Percentiles rank a stretch among this genome's conserved stretches.
These are phyloP conservation scores for Pseudochaenichthys georgianus DNA, from an alignment of 2,797 vertebrate species.

Conservation along the genomic window DNA sequence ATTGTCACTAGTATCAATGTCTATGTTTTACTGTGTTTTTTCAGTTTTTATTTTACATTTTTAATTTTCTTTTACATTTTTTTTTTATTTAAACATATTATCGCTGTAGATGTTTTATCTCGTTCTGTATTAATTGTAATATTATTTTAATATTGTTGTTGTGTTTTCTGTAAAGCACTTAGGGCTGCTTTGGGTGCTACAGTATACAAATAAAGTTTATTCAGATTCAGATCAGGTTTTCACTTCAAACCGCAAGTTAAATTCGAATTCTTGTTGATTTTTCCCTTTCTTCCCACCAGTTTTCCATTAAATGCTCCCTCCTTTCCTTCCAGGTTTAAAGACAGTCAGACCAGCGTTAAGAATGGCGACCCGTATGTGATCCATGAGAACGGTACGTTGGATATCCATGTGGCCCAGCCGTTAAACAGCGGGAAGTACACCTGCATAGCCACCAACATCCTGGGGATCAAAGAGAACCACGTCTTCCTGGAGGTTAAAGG, in stretches of 20 bases:
- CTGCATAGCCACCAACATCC: conserved; percentile 93
- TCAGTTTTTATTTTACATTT: too few relatives aligned
- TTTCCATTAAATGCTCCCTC: not conserved
- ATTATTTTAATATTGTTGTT: too few relatives aligned
- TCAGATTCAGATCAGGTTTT: not conserved
- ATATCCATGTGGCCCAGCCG: conserved; percentile 91
- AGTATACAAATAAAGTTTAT: too few relatives aligned
- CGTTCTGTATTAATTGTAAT: too few relatives aligned
- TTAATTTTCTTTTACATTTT: too few relatives aligned
- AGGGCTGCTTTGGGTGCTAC: too few relatives aligned
- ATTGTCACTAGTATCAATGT: too few relatives aligned
- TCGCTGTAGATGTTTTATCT: too few relatives aligned
- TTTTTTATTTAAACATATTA: too few relatives aligned
- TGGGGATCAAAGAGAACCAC: conserved; percentile 92
- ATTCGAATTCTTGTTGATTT: not conserved
- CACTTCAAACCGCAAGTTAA: not conserved
- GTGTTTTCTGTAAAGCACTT: too few relatives aligned
- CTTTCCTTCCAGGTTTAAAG: conserved; percentile 90
- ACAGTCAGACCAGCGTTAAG: conserved; percentile 88
- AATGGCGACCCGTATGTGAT: conserved; percentile 89
- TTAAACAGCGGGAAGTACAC: conserved; percentile 91
- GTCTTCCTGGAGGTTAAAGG: conserved; percentile 95
- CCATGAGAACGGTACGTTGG: conserved; percentile 94
- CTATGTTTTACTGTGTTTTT: too few relatives aligned
- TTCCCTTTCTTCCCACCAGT: not conserved